Conservation (phyloP, 1,140 invertebrate species). For the Drosophila takahashii region DNA sequence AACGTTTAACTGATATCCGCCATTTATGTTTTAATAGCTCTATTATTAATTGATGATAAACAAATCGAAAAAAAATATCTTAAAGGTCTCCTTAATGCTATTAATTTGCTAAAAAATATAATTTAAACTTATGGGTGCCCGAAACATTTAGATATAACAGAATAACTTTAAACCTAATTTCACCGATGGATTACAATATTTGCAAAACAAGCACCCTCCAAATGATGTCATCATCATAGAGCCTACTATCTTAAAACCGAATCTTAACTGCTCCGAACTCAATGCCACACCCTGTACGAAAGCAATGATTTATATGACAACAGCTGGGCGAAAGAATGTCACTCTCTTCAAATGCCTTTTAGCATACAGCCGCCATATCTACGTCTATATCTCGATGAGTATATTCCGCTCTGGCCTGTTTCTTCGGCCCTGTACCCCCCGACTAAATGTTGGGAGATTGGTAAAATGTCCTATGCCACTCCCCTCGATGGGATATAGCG, state of each 20-base stretch:
- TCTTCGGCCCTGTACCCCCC: constrained; percentile 5
- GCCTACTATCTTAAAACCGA: background rate
- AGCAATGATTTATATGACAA: constrained; percentile 75
- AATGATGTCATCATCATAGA: background rate
- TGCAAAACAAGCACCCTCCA: background rate
- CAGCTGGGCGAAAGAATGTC: constrained; percentile 73
- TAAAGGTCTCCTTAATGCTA: too few species aligned
- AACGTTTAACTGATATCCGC: too few species aligned
- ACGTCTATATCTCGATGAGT: constrained; percentile 32
- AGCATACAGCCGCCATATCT: constrained; percentile 49
- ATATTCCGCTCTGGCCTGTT: constrained; percentile 31
- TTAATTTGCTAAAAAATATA: too few species aligned
- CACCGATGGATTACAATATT: too few species aligned
- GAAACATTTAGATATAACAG: too few species aligned
- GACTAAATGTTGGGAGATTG: constrained; percentile 6
- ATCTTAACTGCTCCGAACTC: background rate
- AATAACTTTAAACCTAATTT: too few species aligned
- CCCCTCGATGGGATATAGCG: constrained; percentile 21
- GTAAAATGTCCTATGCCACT: constrained; percentile 39
- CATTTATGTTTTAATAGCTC: too few species aligned
- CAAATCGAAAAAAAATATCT: too few species aligned
- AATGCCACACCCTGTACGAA: constrained; percentile 58
- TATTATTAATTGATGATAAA: too few species aligned
- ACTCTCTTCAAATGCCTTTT: constrained; percentile 57
- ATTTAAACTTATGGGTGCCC: too few species aligned